Conservation (phyloP, 2,888 invertebrate species). For the Schizotus pectinicornis region DNA sequence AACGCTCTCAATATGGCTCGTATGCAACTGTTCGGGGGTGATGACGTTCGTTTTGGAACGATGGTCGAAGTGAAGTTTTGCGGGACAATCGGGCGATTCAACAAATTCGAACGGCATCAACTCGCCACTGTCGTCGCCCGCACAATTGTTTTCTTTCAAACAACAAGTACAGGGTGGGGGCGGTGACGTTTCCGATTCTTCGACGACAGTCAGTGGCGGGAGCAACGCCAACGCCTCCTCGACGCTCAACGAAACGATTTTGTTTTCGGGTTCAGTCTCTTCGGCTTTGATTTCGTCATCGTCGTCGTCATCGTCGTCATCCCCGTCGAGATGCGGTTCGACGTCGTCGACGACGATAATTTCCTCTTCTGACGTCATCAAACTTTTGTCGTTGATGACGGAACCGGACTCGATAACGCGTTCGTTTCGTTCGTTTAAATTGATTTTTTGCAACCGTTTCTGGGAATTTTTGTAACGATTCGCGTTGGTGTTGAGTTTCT, state of each 20-base stretch:
- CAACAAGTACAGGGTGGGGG: slow-evolving; percentile 48
- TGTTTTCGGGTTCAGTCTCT: slow-evolving; percentile 13
- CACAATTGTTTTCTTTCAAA: slow-evolving; percentile 49
- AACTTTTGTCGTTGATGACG: slow-evolving; percentile 50
- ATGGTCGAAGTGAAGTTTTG: slow-evolving; percentile 59
- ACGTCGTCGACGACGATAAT: slow-evolving; percentile 42
- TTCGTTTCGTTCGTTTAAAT: slow-evolving; percentile 32
- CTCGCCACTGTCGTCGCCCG: slow-evolving; percentile 44
- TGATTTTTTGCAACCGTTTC: slow-evolving; percentile 32
- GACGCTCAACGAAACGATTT: slow-evolving; percentile 56
- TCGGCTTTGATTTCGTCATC: not conserved
- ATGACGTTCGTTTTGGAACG: slow-evolving; percentile 62
- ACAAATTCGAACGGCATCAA: slow-evolving; percentile 57
- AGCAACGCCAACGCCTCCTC: slow-evolving; percentile 69
- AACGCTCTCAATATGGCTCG: slow-evolving; percentile 50
- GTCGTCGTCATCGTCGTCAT: not conserved
- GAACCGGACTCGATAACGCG: slow-evolving; percentile 52
- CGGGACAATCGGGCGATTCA: slow-evolving; percentile 63
- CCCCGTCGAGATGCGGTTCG: slow-evolving; percentile 23
- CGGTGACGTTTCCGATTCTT: slow-evolving; percentile 28
- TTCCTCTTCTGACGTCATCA: slow-evolving; percentile 35
- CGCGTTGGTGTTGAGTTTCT: slow-evolving; percentile 54
- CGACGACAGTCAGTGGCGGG: slow-evolving; percentile 64
- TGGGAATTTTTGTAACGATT: slow-evolving; percentile 52
- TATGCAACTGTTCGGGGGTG: slow-evolving; percentile 59